Conservation (phyloP, 2,797 vertebrate genomes). For the Hemitrygon akajei region DNA sequence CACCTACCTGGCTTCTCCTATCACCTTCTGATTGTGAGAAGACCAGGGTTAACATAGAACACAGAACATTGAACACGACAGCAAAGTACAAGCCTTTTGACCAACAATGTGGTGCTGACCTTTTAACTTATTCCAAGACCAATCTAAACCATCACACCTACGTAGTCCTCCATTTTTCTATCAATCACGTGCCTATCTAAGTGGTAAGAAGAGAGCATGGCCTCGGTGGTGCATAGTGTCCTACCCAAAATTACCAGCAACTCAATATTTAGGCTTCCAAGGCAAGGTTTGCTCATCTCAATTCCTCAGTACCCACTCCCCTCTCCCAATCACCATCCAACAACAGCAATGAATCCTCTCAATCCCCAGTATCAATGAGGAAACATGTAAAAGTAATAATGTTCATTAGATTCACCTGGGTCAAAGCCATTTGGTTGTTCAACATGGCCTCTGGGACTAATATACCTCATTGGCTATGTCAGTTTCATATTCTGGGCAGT, state of each 20-base stretch:
- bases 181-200: too few species aligned
- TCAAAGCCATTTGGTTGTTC: background rate
- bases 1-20: too few species aligned
- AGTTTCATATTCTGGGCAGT: background rate
- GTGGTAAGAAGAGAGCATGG: too few species aligned
- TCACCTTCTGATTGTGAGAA: too few species aligned
- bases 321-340: background rate
- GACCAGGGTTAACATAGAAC: too few species aligned
- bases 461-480: background rate
- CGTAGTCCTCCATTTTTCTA: too few species aligned
- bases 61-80: too few species aligned
- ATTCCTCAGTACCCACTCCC: background rate
- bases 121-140: too few species aligned
- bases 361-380: too few species aligned
- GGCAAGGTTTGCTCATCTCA: background rate
- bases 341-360: background rate
- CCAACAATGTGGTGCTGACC: too few species aligned
- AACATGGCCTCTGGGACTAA: background rate
- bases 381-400: background rate
- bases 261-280: background rate
- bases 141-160: too few species aligned
- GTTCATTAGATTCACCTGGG: background rate
- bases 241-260: background rate
- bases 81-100: too few species aligned
- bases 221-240: background rate